A percentile compares a stretch with the other conserved stretches of the same genome.
phyloP scores from a whole-genome alignment of 2,113 vertebrate species.

The Aphyosemion australe region DNA sequence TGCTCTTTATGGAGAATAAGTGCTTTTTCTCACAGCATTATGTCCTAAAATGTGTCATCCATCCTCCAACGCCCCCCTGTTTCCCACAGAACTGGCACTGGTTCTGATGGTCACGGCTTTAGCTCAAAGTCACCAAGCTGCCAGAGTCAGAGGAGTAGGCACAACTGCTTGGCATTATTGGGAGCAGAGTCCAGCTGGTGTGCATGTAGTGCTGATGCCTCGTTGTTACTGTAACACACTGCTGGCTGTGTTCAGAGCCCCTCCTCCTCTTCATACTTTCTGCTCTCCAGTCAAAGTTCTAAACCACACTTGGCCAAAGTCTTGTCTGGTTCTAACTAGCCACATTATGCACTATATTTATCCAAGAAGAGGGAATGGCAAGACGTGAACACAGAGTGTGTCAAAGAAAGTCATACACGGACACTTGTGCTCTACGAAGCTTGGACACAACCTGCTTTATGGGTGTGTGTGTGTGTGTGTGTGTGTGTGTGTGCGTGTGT shows the following conservation, averaged over 20 bases:
- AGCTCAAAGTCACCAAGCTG: slow-evolving; percentile 22
- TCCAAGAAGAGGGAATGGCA: slow-evolving; percentile 42
- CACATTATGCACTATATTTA: slow-evolving; percentile 52
- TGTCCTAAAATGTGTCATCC: slow-evolving; percentile 20
- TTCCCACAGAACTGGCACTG: slow-evolving; percentile 59
- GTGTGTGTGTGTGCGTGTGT: no score
- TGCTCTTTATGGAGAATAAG: slow-evolving; percentile 17
- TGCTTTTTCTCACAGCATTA: neutral
- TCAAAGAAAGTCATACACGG: slow-evolving; percentile 83
- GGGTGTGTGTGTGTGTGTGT: neutral
- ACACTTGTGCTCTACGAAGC: slow-evolving; percentile 71
- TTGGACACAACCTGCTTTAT: slow-evolving; percentile 27
- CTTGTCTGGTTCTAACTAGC: slow-evolving; percentile 48
- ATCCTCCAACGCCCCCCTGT: slow-evolving; percentile 59
- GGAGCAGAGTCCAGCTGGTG: slow-evolving; percentile 45
- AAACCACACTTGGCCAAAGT: slow-evolving; percentile 29
- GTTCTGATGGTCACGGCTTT: slow-evolving; percentile 9
- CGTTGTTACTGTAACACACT: slow-evolving; percentile 50
- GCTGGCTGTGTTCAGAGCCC: neutral
- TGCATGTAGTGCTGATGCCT: slow-evolving; percentile 33
- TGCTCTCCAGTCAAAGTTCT: slow-evolving; percentile 24
- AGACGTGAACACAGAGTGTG: slow-evolving; percentile 56
- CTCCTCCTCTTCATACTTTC: neutral
- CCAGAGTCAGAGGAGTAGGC: slow-evolving; percentile 34
- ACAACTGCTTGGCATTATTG: slow-evolving; percentile 50